Conservation (phyloP, 2,797 vertebrate genomes). For the Lepilemur ruficaudatus region DNA sequence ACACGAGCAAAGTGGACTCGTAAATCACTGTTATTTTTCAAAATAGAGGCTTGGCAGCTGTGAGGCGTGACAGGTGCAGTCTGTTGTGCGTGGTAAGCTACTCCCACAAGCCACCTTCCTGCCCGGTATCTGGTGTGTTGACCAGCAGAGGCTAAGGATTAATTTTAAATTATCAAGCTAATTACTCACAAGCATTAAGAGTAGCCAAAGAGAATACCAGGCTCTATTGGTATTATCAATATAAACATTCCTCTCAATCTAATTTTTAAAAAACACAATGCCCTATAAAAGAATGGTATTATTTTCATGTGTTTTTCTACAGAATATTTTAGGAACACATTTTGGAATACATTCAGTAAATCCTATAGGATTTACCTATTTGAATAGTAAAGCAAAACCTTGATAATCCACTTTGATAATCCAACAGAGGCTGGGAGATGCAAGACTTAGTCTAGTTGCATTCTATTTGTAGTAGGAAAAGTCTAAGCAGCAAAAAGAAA, state of each 20-base stretch:
- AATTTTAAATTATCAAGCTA: not conserved
- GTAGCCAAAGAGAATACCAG: not conserved
- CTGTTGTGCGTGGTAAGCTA: not conserved
- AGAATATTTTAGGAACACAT: fast-evolving
- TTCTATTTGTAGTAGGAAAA: not conserved
- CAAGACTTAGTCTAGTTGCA: too few species aligned
- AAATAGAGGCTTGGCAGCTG: not conserved
- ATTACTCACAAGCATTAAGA: not conserved
- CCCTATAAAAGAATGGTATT: not conserved
- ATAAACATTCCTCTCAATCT: not conserved
- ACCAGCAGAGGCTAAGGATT: not conserved
- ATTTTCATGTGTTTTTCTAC: not conserved
- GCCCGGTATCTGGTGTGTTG: not conserved
- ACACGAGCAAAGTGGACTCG: not conserved
- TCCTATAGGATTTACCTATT: too few species aligned
- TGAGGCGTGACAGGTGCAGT: not conserved
- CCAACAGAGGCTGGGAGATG: fast-evolving
- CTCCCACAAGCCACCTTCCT: fast-evolving
- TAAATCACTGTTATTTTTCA: not conserved
- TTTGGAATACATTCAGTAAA: not conserved
- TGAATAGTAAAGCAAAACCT: not conserved
- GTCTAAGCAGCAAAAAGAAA: not conserved
- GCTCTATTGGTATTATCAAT: too few species aligned
- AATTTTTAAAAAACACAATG: too few species aligned
- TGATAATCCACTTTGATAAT: too few species aligned